A percentile compares a stretch with the other conserved stretches of the same genome.
phyloP scores from a whole-genome alignment of 2,888 invertebrate species.

The Yponomeuta malinellus region DNA sequence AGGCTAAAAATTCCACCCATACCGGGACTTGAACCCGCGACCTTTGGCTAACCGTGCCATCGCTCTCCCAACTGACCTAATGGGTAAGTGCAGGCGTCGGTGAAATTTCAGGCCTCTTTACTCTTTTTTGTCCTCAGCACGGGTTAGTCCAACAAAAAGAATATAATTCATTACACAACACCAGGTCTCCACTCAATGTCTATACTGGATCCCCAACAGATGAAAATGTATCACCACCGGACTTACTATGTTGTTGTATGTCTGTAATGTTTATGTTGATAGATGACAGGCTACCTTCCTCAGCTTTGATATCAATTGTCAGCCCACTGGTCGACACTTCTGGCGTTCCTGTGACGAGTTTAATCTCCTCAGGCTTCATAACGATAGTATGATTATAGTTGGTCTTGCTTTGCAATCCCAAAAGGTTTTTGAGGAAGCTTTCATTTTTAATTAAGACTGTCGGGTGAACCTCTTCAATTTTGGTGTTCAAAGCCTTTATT shows the following conservation, averaged over 20 bases:
- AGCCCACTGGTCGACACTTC: not conserved
- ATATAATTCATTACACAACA: not conserved
- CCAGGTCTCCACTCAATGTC: not conserved
- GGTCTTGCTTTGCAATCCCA: conserved; percentile 35
- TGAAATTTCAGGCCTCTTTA: too few relatives aligned
- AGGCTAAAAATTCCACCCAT: too few relatives aligned
- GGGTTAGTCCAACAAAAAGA: too few relatives aligned
- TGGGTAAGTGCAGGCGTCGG: too few relatives aligned
- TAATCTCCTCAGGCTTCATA: conserved; percentile 40
- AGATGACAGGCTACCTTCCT: conserved; percentile 28
- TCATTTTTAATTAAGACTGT: conserved; percentile 36
- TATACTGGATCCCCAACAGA: not conserved
- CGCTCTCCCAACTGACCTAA: too few relatives aligned
- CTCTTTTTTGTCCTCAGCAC: too few relatives aligned
- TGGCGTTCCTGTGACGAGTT: conserved; percentile 24
- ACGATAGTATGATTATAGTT: conserved; percentile 27
- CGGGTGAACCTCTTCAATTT: conserved; percentile 25
- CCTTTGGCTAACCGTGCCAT: too few relatives aligned
- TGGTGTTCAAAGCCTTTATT: conserved; percentile 33
- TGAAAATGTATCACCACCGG: not conserved
- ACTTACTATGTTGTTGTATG: not conserved
- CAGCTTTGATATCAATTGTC: conserved; percentile 31
- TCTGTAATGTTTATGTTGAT: conserved; percentile 37
- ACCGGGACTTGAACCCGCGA: too few relatives aligned
- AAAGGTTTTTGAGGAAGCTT: conserved; percentile 45